Percentiles rank a stretch among this genome's conserved stretches.
phyloP scores from a whole-genome alignment of 1,140 invertebrate genomes.

The Sogatella furcifera region DNA sequence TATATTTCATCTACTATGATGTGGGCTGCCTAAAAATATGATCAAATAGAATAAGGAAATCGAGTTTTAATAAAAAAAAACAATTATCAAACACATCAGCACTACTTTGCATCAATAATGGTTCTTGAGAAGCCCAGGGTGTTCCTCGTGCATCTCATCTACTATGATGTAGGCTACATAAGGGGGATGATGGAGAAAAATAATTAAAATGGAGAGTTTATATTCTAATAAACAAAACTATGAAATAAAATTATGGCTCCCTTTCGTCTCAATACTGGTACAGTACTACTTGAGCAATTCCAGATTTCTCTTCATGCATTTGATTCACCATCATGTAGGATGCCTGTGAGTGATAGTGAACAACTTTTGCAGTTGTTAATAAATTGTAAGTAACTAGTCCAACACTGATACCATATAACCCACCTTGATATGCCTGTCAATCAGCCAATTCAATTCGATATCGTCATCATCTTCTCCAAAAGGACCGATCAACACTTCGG shows the following conservation, averaged over 20 bases:
- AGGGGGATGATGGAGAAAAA: conserved; percentile 22
- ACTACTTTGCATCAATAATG: conserved; percentile 88
- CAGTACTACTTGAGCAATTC: too few species aligned
- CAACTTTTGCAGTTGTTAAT: too few species aligned
- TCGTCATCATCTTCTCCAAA: conserved; percentile 94
- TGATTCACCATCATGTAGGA: conserved; percentile 85
- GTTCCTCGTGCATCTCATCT: conserved; percentile 84
- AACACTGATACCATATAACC: too few species aligned
- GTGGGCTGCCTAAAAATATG: conserved; percentile 55
- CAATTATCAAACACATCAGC: too few species aligned
- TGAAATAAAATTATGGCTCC: too few species aligned
- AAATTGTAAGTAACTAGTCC: too few species aligned
- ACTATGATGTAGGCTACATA: conserved; percentile 87
- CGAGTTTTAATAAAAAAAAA: too few species aligned
- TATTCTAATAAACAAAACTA: too few species aligned
- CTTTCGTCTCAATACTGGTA: too few species aligned
- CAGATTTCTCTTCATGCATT: conserved; percentile 69
- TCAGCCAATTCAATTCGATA: conserved; percentile 83
- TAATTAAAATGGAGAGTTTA: neutral
- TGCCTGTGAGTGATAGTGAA: too few species aligned
- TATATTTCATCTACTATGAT: conserved; percentile 90
- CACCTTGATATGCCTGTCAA: conserved; percentile 80
- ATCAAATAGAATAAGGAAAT: too few species aligned
- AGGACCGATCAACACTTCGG: conserved; percentile 81
- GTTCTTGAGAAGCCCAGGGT: conserved; percentile 72